phyloP scores from a whole-genome alignment of 2,888 invertebrate species.

The Saturnia pavonia region DNA sequence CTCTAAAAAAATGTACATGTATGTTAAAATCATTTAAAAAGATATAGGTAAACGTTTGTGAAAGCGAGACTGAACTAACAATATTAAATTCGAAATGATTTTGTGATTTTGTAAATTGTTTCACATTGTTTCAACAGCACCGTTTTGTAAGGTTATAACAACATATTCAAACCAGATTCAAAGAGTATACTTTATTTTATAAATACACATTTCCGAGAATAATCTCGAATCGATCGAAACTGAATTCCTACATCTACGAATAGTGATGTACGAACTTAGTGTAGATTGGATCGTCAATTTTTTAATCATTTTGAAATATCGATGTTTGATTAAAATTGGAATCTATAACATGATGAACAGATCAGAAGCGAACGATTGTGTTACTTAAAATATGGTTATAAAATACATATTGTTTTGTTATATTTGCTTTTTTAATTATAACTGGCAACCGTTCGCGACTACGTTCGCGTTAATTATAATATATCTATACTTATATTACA shows the following conservation, averaged over 20 bases:
- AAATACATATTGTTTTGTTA: background rate
- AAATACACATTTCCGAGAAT: conserved; percentile 15
- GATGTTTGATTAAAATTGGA: background rate
- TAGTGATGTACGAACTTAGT: conserved; percentile 11
- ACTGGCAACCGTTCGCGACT: too few relatives aligned
- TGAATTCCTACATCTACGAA: conserved; percentile 2
- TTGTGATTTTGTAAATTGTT: conserved; percentile 9
- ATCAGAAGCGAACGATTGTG: background rate
- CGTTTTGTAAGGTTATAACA: conserved; percentile 12
- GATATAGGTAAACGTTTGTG: background rate
- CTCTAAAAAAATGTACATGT: too few relatives aligned
- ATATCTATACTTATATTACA: too few relatives aligned
- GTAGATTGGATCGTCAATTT: conserved; percentile 4
- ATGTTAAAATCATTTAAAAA: background rate
- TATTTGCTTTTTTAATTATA: background rate
- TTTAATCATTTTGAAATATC: conserved; percentile 2
- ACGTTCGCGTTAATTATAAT: too few relatives aligned
- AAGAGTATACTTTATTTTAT: conserved; percentile 14
- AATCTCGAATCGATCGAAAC: conserved; percentile 9
- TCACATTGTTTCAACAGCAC: conserved; percentile 17
- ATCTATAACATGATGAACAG: background rate
- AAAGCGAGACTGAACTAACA: background rate
- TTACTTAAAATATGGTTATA: background rate
- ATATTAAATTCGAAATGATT: background rate
- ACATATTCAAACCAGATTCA: conserved; percentile 12